phyloP scores from a whole-genome alignment of 64 coral and sea anemone genomes.

The Actinia tenebrosa region DNA sequence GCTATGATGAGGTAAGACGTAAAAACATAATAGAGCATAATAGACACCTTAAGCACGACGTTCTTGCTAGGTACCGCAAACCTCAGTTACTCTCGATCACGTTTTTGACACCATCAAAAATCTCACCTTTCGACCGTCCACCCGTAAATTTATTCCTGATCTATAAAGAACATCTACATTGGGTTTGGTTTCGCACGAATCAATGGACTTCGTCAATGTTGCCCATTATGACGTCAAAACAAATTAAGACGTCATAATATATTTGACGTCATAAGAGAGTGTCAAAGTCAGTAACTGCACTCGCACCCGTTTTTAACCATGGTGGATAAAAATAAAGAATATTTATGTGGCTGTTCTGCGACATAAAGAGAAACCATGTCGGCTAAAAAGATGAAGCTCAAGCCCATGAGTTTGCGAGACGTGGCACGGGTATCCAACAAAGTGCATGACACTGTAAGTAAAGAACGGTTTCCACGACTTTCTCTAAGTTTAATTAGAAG shows the following conservation, averaged over 20 bases:
- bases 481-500: not conserved
- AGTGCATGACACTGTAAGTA: not conserved
- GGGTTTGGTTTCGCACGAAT: not conserved
- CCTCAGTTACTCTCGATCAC: too few relatives aligned
- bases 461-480: not conserved
- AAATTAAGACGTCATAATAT: not conserved
- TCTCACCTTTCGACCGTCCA: too few relatives aligned
- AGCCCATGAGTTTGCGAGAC: not conserved
- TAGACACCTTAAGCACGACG: too few relatives aligned
- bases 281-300: not conserved
- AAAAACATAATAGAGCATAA: too few relatives aligned
- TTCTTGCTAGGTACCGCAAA: too few relatives aligned
- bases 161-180: not conserved
- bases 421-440: not conserved
- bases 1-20: constrained; percentile 74
- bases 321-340: not conserved
- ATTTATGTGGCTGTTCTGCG: not conserved
- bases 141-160: too few relatives aligned
- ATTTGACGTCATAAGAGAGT: not conserved
- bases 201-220: not conserved
- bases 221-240: not conserved
- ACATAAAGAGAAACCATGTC: not conserved
- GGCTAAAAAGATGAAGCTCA: not conserved
- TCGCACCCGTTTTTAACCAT: not conserved
- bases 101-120: too few relatives aligned